Evolutionary conservation across 2,113 vertebrate species (phyloP), one percentile per base, ranked within the genome.

Genomic region (Apus apus): DNA sequence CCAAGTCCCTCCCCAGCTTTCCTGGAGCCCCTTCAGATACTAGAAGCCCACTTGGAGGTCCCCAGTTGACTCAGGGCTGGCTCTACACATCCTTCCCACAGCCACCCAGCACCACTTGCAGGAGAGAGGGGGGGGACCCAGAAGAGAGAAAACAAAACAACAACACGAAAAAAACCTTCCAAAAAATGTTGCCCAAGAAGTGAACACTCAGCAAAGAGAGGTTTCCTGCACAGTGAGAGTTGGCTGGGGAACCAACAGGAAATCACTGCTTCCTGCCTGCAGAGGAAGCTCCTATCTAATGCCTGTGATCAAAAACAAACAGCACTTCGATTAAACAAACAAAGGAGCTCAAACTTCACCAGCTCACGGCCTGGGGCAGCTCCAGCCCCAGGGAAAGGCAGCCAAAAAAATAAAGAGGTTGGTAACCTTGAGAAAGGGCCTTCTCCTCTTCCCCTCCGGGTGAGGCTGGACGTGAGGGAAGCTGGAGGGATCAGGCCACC

Each of bases 191-290:
- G 86, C 70, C 18, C 12, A 4, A 90, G 96, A 96, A 96, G 91
- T 83, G 97, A 96, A 65, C 93, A 82, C 95, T 96, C 96, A 96
- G 96, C 96, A 96, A 90, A 87, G 95, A 18, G 30, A 83, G 40
- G 92, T 92, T 97, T 97, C 96, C 96, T 97, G 95, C 82, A 4
- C 93, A 96, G 92, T 87, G 96, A 97, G 96, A 97, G 96, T 95
- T 96, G 96, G 96, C 94, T 15, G 0, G 77, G 13, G 40, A 45
- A 7, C 20, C 48, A 27, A 85, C 96, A 97, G 97, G 97, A 97
- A 97, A 96, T 93, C 94, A 81, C 58, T n/a, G 96, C 81, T 97
- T 97, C 97, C 97, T 97, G 97, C 96, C 91, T 94, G 89, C 92
- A 94, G 87, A 96, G 93, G 96, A 92, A 90, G 92, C 65, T 66